phyloP scores from a whole-genome alignment of 2,113 vertebrate species.

The Etia nguti region DNA sequence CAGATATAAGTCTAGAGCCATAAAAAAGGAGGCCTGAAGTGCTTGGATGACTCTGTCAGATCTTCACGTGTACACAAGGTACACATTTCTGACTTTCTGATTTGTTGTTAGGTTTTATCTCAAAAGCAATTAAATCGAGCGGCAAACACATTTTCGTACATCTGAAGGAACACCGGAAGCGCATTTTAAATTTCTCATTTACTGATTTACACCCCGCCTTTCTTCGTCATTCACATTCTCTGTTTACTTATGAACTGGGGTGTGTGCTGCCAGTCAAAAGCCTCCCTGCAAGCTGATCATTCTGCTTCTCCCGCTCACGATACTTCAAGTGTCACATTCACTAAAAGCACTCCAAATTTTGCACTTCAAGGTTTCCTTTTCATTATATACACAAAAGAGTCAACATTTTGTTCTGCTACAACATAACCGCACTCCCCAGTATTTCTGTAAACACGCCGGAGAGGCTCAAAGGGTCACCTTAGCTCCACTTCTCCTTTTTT shows the following conservation, averaged over 20 bases:
- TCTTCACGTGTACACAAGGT: neutral
- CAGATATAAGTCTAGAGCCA: neutral
- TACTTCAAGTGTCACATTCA: neutral
- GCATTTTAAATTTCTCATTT: neutral
- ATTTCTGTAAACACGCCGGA: neutral
- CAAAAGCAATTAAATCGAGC: neutral
- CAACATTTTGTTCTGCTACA: neutral
- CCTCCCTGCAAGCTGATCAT: neutral
- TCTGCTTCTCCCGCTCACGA: neutral
- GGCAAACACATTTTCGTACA: neutral
- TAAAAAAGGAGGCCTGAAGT: neutral
- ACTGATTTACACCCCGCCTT: neutral
- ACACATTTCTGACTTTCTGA: constrained; percentile 1
- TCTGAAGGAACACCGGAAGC: neutral
- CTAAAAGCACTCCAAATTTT: neutral
- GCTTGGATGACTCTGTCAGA: neutral
- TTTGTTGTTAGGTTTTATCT: constrained; percentile 8
- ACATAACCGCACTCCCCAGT: neutral
- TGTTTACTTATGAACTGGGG: neutral
- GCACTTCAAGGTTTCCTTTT: neutral
- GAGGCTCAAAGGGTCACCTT: neutral
- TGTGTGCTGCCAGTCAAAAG: neutral
- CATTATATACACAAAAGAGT: neutral
- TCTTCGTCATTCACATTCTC: neutral
- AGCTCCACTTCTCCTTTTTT: neutral